Percentiles rank a stretch among this genome's conserved stretches.
These are phyloP conservation scores for Arizona elegans DNA, from an alignment of 2,113 vertebrate species.

Conservation along the genomic window DNA sequence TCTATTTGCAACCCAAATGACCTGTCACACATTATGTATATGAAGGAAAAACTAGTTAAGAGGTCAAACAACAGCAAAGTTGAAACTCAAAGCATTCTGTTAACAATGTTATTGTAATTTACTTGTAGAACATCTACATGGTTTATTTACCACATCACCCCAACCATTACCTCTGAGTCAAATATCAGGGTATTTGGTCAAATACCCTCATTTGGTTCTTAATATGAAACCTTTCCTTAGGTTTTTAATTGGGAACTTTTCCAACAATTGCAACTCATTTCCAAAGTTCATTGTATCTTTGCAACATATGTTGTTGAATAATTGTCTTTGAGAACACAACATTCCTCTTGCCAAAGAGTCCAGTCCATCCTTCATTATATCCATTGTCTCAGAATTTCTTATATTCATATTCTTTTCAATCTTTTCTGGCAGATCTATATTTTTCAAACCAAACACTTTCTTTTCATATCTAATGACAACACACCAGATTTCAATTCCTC, in stretches of 20 bases:
- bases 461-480: background rate
- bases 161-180: background rate
- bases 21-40: background rate
- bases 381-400: background rate
- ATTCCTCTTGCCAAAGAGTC: background rate
- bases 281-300: background rate
- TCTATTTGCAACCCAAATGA: too few species aligned
- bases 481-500: background rate
- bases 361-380: background rate
- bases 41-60: background rate
- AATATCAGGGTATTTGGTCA: background rate
- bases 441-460: background rate
- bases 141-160: background rate
- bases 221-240: background rate
- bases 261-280: background rate
- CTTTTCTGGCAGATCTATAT: background rate
- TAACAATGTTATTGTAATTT: background rate
- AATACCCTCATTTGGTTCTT: background rate
- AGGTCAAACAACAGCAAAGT: background rate
- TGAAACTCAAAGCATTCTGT: background rate
- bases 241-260: background rate
- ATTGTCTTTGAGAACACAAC: background rate
- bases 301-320: background rate
- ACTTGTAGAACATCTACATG: background rate
- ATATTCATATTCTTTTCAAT: background rate